A percentile compares a stretch with the other conserved stretches of the same genome.
Conservation (phyloP, 2,113 vertebrate genomes). For the rabbit (Oryctolagus cuniculus) region DNA sequence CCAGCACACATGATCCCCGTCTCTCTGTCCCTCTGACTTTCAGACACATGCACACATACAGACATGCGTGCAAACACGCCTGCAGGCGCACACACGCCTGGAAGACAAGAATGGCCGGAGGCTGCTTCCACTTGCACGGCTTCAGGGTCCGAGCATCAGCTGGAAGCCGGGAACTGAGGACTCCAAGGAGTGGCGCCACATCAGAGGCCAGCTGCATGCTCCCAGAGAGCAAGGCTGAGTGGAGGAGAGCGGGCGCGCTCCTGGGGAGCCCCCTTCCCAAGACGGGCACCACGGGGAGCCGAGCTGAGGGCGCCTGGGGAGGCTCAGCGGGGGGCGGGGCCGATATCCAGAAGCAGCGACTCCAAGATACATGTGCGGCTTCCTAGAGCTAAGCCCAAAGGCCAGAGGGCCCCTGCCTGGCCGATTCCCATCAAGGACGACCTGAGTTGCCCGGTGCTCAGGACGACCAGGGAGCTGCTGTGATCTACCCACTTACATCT, state of each 20-base stretch:
- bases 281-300: no score
- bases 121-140: not conserved
- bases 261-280: no score
- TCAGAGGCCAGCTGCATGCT: not conserved
- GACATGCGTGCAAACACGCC: no score
- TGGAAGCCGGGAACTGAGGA: not conserved
- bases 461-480: not conserved
- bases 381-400: not conserved
- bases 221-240: no score
- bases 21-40: no score
- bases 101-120: not conserved
- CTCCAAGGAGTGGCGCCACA: fast-evolving
- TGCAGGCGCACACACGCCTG: no score
- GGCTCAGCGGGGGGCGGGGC: fast-evolving
- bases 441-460: not conserved
- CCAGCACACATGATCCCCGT: no score
- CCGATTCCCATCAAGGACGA: not conserved
- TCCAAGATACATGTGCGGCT: not conserved
- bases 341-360: not conserved
- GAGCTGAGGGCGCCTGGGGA: no score
- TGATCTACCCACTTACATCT: not conserved
- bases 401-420: fast-evolving
- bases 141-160: fast-evolving
- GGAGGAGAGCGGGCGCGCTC: no score
- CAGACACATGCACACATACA: no score